Base-by-base conservation (phyloP, 2,797 vertebrate species). In the Chelonia mydas region DNA sequence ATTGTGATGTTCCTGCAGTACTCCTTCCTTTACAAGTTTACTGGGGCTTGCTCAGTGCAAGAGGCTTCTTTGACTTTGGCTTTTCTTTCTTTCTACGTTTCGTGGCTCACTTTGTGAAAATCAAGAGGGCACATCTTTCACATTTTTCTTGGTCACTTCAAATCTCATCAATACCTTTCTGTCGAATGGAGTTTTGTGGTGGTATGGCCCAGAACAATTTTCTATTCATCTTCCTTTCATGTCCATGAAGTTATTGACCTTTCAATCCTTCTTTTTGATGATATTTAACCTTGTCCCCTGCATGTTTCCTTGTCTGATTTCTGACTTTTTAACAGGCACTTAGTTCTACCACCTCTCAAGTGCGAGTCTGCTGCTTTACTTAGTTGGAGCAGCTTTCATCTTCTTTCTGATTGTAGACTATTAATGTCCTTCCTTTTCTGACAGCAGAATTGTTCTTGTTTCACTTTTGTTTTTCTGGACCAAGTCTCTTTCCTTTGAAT, bases 231-330 rank as follows among this genome's bases (percentile, higher is more conserved):
- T 98, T 98, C 94, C 92, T 96, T 97, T 98, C 87, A 97, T 97
- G 96, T 96, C 97, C 95, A 51, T 96, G 96, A 94, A 96, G 97
- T 98, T 98, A 98, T 98, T 98, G 98, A 98, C 97, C 98, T 98
- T 98, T 98, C 97, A 98, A 72, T 97, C 95, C 93, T 96, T 96
- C 80, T 95, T 97, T 98, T 98, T 98, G 98, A 98, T 98, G 96
- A 92, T 97, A 98, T 98, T 98, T 98, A 98, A 98, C 98, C 98
- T 98, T 98, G 97, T 97, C 92, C 88, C 90, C 97, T 95, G 91
- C 96, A 96, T 96, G 95, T 96, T 98, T 98, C 89, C 81, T 92
- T 95, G 74, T 96, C 97, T 98, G 98, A 98, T 98, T 98, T 98
- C 97, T 98, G 94, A 87, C 94, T 97, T 98, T 98, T 98, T 97